A percentile compares a stretch with the other conserved stretches of the same genome.
These are phyloP conservation scores for Agrilus cyanescens DNA, from an alignment of 2,888 invertebrate species.

Conservation along the genomic window DNA sequence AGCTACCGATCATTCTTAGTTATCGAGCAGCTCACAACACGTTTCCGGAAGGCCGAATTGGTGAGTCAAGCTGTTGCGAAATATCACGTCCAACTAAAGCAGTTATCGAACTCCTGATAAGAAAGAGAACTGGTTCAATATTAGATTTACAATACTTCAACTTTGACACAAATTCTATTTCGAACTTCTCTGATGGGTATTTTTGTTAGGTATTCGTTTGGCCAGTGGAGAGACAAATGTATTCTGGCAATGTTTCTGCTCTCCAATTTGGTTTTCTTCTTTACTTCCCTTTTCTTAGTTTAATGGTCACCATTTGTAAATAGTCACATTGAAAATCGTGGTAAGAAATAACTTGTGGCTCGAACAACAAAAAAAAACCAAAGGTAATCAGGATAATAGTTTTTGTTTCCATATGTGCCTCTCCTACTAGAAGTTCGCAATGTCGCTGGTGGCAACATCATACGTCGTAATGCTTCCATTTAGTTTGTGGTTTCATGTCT, in stretches of 20 bases:
- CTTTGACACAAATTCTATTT: conserved; percentile 25
- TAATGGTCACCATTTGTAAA: too few species aligned
- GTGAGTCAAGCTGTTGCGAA: conserved; percentile 6
- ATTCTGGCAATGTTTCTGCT: conserved; percentile 7
- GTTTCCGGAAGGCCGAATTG: neutral
- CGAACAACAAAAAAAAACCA: too few species aligned
- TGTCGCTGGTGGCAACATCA: too few species aligned
- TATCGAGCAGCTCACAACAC: too few species aligned
- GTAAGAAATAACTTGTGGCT: too few species aligned
- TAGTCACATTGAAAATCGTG: too few species aligned
- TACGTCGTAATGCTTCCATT: too few species aligned
- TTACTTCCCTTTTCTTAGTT: too few species aligned
- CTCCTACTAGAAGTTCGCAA: too few species aligned
- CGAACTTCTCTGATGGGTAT: conserved; percentile 17
- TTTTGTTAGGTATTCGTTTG: conserved; percentile 18
- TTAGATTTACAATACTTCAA: conserved; percentile 26
- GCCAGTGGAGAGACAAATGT: conserved; percentile 3
- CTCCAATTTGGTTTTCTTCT: conserved; percentile 6
- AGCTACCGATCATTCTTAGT: too few species aligned
- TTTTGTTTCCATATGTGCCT: too few species aligned
- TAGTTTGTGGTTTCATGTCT: conserved; percentile 9
- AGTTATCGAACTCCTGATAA: conserved; percentile 23
- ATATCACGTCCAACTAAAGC: conserved; percentile 20
- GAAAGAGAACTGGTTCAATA: conserved; percentile 24
- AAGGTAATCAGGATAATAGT: too few species aligned